Evolutionary conservation across 2,888 invertebrate species (phyloP).

Genomic region (Drosophila anomelani): DNA sequence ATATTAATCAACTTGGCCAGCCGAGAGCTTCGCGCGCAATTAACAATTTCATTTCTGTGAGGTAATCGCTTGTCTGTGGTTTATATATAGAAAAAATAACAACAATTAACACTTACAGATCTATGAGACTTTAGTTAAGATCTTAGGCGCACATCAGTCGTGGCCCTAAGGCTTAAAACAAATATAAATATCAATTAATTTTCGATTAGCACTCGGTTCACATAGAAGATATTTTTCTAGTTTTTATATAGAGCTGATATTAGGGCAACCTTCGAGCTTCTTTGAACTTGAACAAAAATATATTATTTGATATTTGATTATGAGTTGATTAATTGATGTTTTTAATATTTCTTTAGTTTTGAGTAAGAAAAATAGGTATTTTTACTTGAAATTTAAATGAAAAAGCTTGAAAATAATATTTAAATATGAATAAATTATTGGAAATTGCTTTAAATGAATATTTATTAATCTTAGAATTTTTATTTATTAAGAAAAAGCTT

Average conservation of each 20-base stretch:
- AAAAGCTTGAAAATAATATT: background rate
- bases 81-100: background rate
- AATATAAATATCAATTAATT: constrained; percentile 21
- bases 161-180: background rate
- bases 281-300: constrained; percentile 3
- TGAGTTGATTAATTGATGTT: background rate
- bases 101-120: constrained; percentile 3
- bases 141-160: constrained; percentile 9
- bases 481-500: too few relatives aligned
- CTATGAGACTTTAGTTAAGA: background rate
- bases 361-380: too few relatives aligned
- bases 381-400: background rate
- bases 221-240: background rate
- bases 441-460: background rate
- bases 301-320: background rate
- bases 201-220: constrained; percentile 10
- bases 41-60: constrained; percentile 11
- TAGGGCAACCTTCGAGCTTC: background rate
- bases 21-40: constrained; percentile 8
- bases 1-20: constrained; percentile 29
- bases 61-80: constrained; percentile 6
- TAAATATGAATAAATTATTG: too few relatives aligned
- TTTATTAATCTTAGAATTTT: background rate
- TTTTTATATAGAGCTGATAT: background rate
- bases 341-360: too few relatives aligned